Percentiles rank a stretch among this genome's conserved stretches.
Conservation (phyloP, 2,113 vertebrate species). For the Accipiter cooperii region DNA sequence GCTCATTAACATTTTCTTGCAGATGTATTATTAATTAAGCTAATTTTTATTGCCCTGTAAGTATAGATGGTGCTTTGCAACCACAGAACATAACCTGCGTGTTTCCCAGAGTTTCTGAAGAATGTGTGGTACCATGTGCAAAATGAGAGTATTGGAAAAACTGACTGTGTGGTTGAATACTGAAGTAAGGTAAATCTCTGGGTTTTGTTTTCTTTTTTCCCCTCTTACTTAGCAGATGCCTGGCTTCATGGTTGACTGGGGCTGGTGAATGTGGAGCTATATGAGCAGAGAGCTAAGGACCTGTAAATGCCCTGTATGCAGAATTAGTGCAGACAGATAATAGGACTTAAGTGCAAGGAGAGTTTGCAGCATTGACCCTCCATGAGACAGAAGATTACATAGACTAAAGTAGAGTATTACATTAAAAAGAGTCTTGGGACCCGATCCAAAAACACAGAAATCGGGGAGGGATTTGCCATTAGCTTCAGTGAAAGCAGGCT, state of each 20-base stretch:
- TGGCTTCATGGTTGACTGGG: neutral
- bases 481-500: neutral
- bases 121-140: neutral
- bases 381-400: neutral
- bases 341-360: neutral
- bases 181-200: neutral
- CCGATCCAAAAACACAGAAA: neutral
- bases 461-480: neutral
- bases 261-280: neutral
- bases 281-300: neutral
- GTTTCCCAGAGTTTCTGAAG: neutral
- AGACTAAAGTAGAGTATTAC: neutral
- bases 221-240: neutral
- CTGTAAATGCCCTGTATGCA: neutral
- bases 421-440: neutral
- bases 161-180: neutral
- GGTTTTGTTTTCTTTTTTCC: neutral
- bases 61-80: neutral
- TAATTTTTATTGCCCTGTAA: slow-evolving; percentile 28
- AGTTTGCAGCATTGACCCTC: neutral
- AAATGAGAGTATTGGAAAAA: neutral
- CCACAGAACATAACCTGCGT: neutral
- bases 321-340: neutral
- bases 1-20: slow-evolving; percentile 42
- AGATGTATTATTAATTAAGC: slow-evolving; percentile 42